Base-by-base conservation (phyloP, 2,888 invertebrate genomes). In the Sclerodermus sp. region DNA sequence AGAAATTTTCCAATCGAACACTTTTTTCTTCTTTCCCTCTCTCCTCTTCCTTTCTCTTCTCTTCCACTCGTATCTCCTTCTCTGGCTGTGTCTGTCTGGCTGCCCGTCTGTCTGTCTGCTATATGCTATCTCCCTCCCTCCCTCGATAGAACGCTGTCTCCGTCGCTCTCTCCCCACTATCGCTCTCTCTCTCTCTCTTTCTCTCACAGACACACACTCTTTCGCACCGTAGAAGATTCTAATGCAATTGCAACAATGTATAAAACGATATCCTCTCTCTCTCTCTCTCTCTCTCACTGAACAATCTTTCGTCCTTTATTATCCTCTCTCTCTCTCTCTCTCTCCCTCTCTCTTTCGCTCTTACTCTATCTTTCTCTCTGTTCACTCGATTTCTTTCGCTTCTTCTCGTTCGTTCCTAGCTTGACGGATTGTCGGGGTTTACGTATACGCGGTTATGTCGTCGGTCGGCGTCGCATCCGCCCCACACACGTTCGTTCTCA, bases 341-440 rank as follows among this genome's bases (percentile, higher is more conserved):
- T 17, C 47, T 16, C 46, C 17, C 16, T 40, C 14, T 30, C 31
- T 30, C 41, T 17, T 32, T 13, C 12, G 32, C 49, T 37, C 42
- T 47, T 23, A 38, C 45, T 15, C 34, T 43, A 40, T 40, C 34
- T 39, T n/a, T 47, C 39, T 43, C n/a, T 30, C 45, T 49, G 23
- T 23, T 23, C 23, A 23, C 23, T 23, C 8, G 13, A 10, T 12
- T 49, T 49, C 49, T 17, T 30, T 8, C 3, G 23, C 8, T 23
- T 23, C n/a, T n/a, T 9, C 13, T 9, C 37, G 43, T 16, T n/a
- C 8, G 13, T 37, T 14, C 15, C 37, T 39, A 15, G 16, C 51
- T 68, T 68, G 71, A 71, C 73, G 73, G 75, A 76, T 76, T 74
- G 75, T 75, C 75, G 72, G 57, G 58, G 65, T 68, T 73, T 69